Conservation (phyloP, 92 coral and sea anemone genomes). For the Porites lobata region DNA sequence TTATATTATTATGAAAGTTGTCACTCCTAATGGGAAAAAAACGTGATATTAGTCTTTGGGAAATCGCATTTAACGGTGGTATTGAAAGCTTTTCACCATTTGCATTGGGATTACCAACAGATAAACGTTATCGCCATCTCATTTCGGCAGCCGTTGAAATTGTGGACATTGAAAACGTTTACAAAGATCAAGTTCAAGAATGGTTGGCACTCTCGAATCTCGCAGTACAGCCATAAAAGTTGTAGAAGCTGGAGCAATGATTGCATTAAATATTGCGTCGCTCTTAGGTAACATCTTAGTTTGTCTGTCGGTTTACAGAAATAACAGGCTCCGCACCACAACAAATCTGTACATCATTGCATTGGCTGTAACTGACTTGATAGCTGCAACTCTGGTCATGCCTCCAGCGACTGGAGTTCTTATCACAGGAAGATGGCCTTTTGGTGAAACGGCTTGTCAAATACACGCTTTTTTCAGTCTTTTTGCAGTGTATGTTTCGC, state of each 20-base stretch:
- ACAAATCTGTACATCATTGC: constrained; percentile 1
- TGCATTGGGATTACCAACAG: too few species aligned
- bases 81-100: too few species aligned
- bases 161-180: too few species aligned
- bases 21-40: too few species aligned
- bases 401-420: not conserved
- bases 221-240: not conserved
- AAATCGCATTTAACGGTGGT: too few species aligned
- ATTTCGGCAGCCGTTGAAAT: too few species aligned
- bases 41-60: too few species aligned
- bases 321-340: not conserved
- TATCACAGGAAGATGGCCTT: not conserved
- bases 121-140: too few species aligned
- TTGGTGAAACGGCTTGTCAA: not conserved
- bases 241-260: not conserved
- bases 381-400: not conserved
- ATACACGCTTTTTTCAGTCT: not conserved
- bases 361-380: not conserved
- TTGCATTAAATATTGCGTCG: not conserved
- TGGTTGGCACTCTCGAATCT: not conserved
- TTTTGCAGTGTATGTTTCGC: not conserved
- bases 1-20: too few species aligned
- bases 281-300: not conserved
- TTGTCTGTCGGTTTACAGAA: not conserved
- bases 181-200: not conserved